Conservation (phyloP, 1,140 invertebrate genomes). For the Cardiocondyla obscurior region DNA sequence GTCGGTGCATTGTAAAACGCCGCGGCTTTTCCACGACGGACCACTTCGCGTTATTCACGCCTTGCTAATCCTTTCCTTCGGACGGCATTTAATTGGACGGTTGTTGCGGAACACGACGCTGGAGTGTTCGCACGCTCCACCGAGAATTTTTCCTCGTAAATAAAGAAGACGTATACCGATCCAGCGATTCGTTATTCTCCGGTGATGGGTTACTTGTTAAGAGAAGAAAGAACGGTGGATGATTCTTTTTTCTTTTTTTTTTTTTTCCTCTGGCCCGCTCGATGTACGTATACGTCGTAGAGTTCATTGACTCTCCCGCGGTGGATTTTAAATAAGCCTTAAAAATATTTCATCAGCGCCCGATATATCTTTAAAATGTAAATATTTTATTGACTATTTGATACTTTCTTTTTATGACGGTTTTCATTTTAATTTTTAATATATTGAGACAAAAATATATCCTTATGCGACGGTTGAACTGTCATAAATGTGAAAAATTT, state of each 20-base stretch:
- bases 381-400: too few species aligned
- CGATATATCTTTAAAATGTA: background rate
- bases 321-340: background rate
- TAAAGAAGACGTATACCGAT: slow-evolving; percentile 32
- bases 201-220: slow-evolving; percentile 23
- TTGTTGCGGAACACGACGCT: slow-evolving; percentile 36
- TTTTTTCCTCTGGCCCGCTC: too few species aligned
- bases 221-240: background rate
- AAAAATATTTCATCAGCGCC: background rate
- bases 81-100: slow-evolving; percentile 49
- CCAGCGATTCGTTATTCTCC: slow-evolving; percentile 26
- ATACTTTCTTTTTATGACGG: too few species aligned
- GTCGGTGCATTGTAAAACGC: slow-evolving; percentile 22
- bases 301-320: background rate
- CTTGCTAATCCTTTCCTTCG: slow-evolving; percentile 42
- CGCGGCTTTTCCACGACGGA: slow-evolving; percentile 5
- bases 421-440: background rate
- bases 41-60: slow-evolving; percentile 33
- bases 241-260: too few species aligned
- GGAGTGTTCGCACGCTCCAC: background rate
- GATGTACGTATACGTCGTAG: background rate
- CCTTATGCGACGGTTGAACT: background rate
- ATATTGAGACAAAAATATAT: background rate
- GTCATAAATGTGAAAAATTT: background rate
- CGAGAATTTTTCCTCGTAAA: slow-evolving; percentile 33